These are phyloP conservation scores for Scaptomyza caliginosa DNA, from an alignment of 2,888 invertebrate species.

Conservation along the genomic window DNA sequence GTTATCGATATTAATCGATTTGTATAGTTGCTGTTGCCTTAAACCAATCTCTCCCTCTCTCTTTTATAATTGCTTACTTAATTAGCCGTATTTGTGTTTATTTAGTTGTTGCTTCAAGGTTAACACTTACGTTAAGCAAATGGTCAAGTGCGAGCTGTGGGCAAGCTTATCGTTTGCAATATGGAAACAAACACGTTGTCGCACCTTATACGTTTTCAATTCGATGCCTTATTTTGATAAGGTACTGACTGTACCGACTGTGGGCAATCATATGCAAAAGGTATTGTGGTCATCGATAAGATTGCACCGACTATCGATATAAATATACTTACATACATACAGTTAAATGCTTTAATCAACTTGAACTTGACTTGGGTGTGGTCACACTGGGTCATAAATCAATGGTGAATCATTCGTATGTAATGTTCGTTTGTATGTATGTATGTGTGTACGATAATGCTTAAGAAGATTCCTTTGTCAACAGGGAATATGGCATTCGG, in stretches of 20 bases:
- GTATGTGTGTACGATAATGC: no score
- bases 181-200: not conserved
- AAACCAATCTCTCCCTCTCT: not conserved
- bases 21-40: slow-evolving; percentile 27
- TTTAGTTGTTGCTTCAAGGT: slow-evolving; percentile 34
- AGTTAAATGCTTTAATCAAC: slow-evolving; percentile 44
- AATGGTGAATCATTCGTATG: slow-evolving; percentile 16
- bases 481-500: no score
- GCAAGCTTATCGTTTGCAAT: slow-evolving; percentile 27
- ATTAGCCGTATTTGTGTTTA: slow-evolving; percentile 25
- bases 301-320: slow-evolving; percentile 39
- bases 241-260: slow-evolving; percentile 6
- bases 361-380: slow-evolving; percentile 59
- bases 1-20: not conserved
- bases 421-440: no score
- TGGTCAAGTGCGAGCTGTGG: slow-evolving; percentile 42
- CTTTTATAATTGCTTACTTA: slow-evolving; percentile 30
- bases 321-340: not conserved
- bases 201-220: slow-evolving; percentile 1
- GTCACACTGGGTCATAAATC: no score
- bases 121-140: slow-evolving; percentile 35
- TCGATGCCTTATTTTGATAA: slow-evolving; percentile 31
- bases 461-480: no score
- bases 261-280: slow-evolving; percentile 5
- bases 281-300: slow-evolving; percentile 35